Conservation (phyloP, 1,140 invertebrate species). For the Caligus rogercresseyi region DNA sequence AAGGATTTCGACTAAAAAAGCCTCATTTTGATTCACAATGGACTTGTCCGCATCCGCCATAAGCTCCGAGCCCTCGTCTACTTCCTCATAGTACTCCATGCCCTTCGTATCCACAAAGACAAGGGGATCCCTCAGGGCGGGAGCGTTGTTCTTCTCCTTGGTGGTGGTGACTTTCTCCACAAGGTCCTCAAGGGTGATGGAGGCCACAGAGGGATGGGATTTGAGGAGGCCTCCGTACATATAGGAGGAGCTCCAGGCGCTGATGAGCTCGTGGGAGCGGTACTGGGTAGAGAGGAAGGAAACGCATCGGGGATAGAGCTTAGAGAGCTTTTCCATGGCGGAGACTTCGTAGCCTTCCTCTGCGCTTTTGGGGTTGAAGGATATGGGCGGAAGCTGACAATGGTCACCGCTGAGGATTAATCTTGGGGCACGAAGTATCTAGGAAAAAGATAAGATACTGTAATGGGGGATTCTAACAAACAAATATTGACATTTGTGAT, state of each 20-base stretch:
- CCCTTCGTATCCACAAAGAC: background rate
- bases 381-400: slow-evolving; percentile 15
- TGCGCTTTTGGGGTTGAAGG: background rate
- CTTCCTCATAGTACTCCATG: background rate
- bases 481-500: no score
- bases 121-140: background rate
- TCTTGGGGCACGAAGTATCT: background rate
- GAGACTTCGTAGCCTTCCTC: background rate
- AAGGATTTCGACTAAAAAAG: background rate
- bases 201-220: background rate
- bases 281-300: slow-evolving; percentile 7
- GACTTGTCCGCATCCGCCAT: background rate
- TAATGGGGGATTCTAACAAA: no score
- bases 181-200: background rate
- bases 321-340: background rate
- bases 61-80: slow-evolving; percentile 3
- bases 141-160: background rate
- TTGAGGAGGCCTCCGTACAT: background rate
- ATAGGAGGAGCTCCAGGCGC: background rate
- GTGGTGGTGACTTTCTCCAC: no score
- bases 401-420: slow-evolving; percentile 11
- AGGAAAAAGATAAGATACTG: no score
- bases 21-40: slow-evolving; percentile 9
- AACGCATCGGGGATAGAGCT: background rate
- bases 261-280: background rate